Evolutionary conservation across 2,888 invertebrate genomes (phyloP).

Genomic region (Rhamnusium bicolor): DNA sequence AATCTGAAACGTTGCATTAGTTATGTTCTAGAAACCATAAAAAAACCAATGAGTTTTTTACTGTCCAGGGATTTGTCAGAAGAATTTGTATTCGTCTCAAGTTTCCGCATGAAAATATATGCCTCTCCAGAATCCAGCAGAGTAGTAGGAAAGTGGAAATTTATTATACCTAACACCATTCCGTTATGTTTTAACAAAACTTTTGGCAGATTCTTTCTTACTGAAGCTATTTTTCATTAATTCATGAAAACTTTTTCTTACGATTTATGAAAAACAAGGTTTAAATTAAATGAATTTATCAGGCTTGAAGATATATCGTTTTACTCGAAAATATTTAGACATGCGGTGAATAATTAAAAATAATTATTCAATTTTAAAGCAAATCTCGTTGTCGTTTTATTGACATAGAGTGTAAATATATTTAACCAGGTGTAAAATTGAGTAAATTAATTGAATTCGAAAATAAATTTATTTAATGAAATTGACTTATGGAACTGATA

Average conservation of each 20-base stretch:
- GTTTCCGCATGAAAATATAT: conserved; percentile 32
- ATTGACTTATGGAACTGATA: no score
- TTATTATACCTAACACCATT: conserved; percentile 9
- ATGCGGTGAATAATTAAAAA: no score
- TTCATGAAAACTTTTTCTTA: not conserved
- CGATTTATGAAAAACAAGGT: not conserved
- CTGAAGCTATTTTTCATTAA: conserved; percentile 1
- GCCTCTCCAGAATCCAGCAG: conserved; percentile 23
- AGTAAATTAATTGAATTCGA: no score
- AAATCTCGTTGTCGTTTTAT: no score
- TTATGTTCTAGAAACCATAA: conserved; percentile 6
- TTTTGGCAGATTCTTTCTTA: not conserved
- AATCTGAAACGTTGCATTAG: no score
- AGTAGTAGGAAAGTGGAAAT: conserved; percentile 18
- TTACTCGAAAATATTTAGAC: no score
- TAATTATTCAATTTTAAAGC: no score
- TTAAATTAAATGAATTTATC: no score
- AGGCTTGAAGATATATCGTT: no score
- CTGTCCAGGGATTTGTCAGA: conserved; percentile 12
- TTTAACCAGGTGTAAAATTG: no score
- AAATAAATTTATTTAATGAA: no score
- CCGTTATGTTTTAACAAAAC: conserved; percentile 10
- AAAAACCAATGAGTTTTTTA: conserved; percentile 12
- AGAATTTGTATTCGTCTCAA: conserved; percentile 23
- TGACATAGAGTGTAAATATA: no score